Base-by-base conservation (phyloP, 1,140 invertebrate genomes). In the Drosophila pseudoananassae region DNA sequence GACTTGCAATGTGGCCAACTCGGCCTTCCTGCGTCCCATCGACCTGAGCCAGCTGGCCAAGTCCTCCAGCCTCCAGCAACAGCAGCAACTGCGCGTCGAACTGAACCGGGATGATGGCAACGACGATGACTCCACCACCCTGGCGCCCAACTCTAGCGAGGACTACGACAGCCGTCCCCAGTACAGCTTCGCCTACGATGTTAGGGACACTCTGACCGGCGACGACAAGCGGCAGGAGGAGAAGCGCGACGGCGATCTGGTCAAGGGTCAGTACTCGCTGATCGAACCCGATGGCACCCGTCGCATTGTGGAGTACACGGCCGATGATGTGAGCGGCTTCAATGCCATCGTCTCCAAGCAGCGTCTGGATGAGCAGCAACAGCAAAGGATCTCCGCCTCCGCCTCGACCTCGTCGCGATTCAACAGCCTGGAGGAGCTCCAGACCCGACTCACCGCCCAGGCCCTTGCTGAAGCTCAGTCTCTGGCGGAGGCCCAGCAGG, bases 311-410 rank as follows among this genome's bases (percentile, higher is more conserved):
- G 93, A 94, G 50, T 94, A 93, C 76, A 93, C 93, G 23, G 93
- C 92, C 31, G 93, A 93, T 74, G 90, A 93, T 52, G 77, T 93
- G 2, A 92, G 93, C 54, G 93, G 93, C 69, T 93, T 94, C 77
- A 94, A 94, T 91, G 93, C 93, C 31, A 92, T 94, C 3, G 93
- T 94, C 0, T 93, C 93, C 59, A 93, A 93, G 61, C 93, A 93
- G 69, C 91, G 92, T n/a, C 79, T 92, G 9, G 77, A 91, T 38
- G 77, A 88, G 23, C 82, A 74, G 8, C 69, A 66, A 43, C 55
- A 55, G 54, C 27, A 64, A 43, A 38, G 65, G 38, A 33, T 56
- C 64, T 10, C 27, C 45, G 12, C 54, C 36, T 50, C 74, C 5
- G 31, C 76, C 0, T 23, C 61, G 9, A 46, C 78, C 0, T 53